phyloP scores from a whole-genome alignment of 2,888 invertebrate genomes.

The Orchestes rusci region DNA sequence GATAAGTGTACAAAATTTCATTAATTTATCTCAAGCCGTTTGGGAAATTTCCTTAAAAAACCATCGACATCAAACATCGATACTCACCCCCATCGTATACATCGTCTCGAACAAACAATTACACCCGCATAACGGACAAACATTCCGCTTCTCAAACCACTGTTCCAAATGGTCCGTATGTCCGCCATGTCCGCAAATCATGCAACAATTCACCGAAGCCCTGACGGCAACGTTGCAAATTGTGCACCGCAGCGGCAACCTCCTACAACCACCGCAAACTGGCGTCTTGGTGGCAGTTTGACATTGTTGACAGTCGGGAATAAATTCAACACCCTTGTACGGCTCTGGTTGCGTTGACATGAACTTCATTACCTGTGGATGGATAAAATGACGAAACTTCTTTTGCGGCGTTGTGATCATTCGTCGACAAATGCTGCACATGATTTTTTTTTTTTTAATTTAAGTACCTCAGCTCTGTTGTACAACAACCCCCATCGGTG shows the following conservation, averaged over 20 bases:
- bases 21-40: too few relatives aligned
- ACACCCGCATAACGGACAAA: constrained; percentile 91
- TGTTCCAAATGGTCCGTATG: constrained; percentile 76
- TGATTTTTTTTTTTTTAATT: constrained; percentile 42
- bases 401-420: too few relatives aligned
- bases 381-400: too few relatives aligned
- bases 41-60: too few relatives aligned
- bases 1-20: too few relatives aligned
- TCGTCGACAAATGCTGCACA: too few relatives aligned
- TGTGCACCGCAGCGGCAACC: constrained; percentile 69
- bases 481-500: constrained; percentile 49
- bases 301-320: constrained; percentile 66
- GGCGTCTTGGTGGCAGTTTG: constrained; percentile 58
- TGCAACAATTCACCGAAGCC: constrained; percentile 78
- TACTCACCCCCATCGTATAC: constrained; percentile 39
- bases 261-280: constrained; percentile 66
- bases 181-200: constrained; percentile 89
- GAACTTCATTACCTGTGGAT: constrained; percentile 56
- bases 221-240: constrained; percentile 81
- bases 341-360: constrained; percentile 43
- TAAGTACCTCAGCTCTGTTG: constrained; percentile 48
- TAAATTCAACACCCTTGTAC: constrained; percentile 58
- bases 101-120: constrained; percentile 69
- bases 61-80: too few relatives aligned
- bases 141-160: constrained; percentile 71